phyloP scores from a whole-genome alignment of 2,797 vertebrate species.

The Botia kubotai region DNA sequence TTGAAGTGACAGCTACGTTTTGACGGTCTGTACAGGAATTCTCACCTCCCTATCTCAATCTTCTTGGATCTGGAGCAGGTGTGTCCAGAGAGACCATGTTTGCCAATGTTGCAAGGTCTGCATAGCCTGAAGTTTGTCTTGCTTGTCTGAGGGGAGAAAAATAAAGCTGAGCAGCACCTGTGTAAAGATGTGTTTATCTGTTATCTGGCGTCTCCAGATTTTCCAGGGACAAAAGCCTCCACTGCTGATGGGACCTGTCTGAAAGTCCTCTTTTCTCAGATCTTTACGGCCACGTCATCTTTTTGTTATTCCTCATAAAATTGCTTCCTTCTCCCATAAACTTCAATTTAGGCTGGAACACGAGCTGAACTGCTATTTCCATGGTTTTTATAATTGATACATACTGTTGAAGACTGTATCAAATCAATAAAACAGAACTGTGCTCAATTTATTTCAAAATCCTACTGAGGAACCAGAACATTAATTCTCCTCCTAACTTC shows the following conservation, averaged over 20 bases:
- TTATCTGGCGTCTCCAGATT: conserved; percentile 49
- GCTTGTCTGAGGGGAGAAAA: conserved; percentile 35
- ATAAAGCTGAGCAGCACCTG: conserved; percentile 33
- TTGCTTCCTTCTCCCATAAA: not conserved
- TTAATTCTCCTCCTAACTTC: not conserved
- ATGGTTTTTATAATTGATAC: not conserved
- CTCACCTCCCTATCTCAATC: conserved; percentile 43
- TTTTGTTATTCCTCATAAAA: conserved; percentile 6
- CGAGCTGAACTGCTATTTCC: not conserved
- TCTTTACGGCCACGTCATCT: conserved; percentile 25
- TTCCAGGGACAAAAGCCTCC: conserved; percentile 46
- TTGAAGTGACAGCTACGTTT: conserved; percentile 52
- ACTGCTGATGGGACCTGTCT: conserved; percentile 48
- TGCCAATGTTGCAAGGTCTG: conserved; percentile 38
- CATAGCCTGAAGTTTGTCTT: conserved; percentile 42
- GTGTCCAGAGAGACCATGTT: conserved; percentile 6
- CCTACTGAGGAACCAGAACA: too few relatives aligned
- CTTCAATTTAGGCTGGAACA: not conserved
- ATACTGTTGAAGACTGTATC: not conserved
- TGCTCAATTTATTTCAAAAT: not conserved
- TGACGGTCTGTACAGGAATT: conserved; percentile 53
- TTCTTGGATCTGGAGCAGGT: conserved; percentile 31
- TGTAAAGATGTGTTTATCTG: conserved; percentile 49
- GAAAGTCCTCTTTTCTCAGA: conserved; percentile 19
- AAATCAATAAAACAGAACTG: not conserved